Evolutionary conservation across 2,797 vertebrate genomes (phyloP).

Genomic region (Gymnoscopelus braueri): DNA sequence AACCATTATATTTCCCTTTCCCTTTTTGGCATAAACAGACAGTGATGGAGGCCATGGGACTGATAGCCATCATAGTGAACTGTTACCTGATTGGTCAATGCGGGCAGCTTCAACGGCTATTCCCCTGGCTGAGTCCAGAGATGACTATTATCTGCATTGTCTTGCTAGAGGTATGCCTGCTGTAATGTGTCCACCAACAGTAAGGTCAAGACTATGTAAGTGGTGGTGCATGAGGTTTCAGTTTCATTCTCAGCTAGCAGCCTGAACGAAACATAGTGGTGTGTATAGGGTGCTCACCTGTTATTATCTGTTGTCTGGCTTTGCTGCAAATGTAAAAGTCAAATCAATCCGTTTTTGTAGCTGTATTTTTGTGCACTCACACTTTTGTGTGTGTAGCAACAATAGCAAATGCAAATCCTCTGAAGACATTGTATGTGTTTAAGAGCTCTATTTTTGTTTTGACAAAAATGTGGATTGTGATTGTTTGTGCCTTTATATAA

Average conservation of each 20-base stretch:
- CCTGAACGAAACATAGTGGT: background rate
- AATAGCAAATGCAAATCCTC: slow-evolving; percentile 35
- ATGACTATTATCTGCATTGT: slow-evolving; percentile 95
- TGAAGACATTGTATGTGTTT: slow-evolving; percentile 7
- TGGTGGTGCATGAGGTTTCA: background rate
- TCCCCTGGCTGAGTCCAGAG: slow-evolving; percentile 95
- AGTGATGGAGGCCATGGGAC: slow-evolving; percentile 95
- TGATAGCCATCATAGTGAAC: slow-evolving; percentile 96
- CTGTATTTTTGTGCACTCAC: too few species aligned
- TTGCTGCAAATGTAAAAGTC: slow-evolving; percentile 8
- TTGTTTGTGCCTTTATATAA: slow-evolving; percentile 33
- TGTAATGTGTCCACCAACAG: background rate
- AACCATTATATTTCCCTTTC: background rate
- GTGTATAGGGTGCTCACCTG: slow-evolving; percentile 25
- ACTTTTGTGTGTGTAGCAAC: too few species aligned
- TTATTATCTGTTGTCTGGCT: slow-evolving; percentile 27
- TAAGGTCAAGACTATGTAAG: background rate
- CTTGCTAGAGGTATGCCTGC: slow-evolving; percentile 88
- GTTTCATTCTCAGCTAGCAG: background rate
- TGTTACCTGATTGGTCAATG: slow-evolving; percentile 98
- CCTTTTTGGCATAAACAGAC: slow-evolving; percentile 76
- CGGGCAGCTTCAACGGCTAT: slow-evolving; percentile 94
- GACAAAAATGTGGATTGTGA: slow-evolving; percentile 17
- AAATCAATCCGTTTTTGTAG: too few species aligned
- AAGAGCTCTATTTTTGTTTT: slow-evolving; percentile 13